Evolutionary conservation across 2,113 vertebrate genomes (phyloP).

Genomic region (Phyllopteryx taeniolatus): DNA sequence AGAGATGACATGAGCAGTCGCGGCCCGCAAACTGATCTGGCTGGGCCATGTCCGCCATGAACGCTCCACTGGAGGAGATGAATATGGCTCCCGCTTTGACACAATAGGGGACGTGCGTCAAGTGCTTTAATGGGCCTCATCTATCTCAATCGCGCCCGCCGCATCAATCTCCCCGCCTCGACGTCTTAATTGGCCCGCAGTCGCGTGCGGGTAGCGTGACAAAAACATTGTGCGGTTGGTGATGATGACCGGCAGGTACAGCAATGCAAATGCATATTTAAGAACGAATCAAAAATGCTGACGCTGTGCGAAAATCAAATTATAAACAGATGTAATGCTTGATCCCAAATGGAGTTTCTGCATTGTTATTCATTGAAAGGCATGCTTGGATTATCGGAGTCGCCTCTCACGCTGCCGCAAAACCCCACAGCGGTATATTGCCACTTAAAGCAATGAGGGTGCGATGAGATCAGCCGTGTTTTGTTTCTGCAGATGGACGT

Average conservation of each 20-base stretch:
- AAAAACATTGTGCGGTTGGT: slow-evolving; percentile 4
- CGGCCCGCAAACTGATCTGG: slow-evolving; percentile 31
- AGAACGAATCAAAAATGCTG: slow-evolving; percentile 6
- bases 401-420: slow-evolving; percentile 23
- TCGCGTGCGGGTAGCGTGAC: slow-evolving; percentile 29
- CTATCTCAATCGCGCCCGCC: slow-evolving; percentile 62
- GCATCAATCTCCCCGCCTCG: slow-evolving; percentile 56
- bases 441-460: slow-evolving; percentile 54
- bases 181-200: slow-evolving; percentile 55
- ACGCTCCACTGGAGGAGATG: slow-evolving; percentile 37
- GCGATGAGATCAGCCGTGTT: slow-evolving; percentile 27
- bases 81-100: slow-evolving; percentile 55
- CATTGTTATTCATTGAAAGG: slow-evolving; percentile 67
- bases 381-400: slow-evolving; percentile 50
- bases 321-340: slow-evolving; percentile 40
- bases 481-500: not conserved
- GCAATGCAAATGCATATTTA: not conserved
- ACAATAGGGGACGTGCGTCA: slow-evolving; percentile 46
- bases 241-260: not conserved
- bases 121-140: slow-evolving; percentile 64
- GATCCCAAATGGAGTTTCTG: slow-evolving; percentile 27
- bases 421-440: slow-evolving; percentile 51
- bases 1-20: slow-evolving; percentile 34
- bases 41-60: slow-evolving; percentile 23
- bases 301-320: slow-evolving; percentile 21